Conservation (phyloP, 2,113 vertebrate genomes). For the Clarias magur region DNA sequence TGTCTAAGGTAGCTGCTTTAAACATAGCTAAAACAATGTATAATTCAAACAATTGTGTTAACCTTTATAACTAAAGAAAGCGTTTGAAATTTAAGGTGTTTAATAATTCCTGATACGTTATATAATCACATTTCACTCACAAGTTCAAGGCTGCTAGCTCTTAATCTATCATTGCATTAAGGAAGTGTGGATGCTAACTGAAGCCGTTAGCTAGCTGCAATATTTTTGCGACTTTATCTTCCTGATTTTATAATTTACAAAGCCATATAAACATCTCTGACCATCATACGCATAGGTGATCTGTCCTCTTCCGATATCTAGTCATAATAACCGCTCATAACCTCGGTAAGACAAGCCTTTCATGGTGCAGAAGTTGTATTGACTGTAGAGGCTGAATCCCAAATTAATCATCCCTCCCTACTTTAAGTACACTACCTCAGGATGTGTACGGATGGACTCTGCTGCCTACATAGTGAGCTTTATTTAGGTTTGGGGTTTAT, state of each 20-base stretch:
- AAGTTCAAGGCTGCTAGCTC: not conserved
- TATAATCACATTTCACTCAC: not conserved
- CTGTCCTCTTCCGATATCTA: not conserved
- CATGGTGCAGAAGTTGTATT: not conserved
- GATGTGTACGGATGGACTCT: too few relatives aligned
- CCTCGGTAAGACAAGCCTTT: not conserved
- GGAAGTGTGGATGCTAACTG: conserved; percentile 22
- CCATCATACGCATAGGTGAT: not conserved
- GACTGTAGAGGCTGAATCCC: not conserved
- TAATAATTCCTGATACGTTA: not conserved
- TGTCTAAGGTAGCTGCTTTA: not conserved
- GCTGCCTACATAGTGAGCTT: not conserved
- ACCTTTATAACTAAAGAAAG: not conserved
- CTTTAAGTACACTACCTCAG: not conserved
- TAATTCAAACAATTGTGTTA: too few relatives aligned
- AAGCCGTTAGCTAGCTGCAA: not conserved
- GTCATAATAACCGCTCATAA: not conserved
- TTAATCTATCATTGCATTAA: not conserved
- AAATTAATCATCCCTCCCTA: not conserved
- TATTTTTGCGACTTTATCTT: not conserved
- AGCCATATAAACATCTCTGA: not conserved
- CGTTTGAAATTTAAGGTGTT: too few relatives aligned
- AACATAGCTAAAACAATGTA: not conserved
- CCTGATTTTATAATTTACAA: too few relatives aligned
- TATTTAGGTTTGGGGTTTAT: not conserved